Evolutionary conservation across 2,888 invertebrate species (phyloP), one percentile per base, ranked within the genome.

Genomic region (Dioctria linearis): DNA sequence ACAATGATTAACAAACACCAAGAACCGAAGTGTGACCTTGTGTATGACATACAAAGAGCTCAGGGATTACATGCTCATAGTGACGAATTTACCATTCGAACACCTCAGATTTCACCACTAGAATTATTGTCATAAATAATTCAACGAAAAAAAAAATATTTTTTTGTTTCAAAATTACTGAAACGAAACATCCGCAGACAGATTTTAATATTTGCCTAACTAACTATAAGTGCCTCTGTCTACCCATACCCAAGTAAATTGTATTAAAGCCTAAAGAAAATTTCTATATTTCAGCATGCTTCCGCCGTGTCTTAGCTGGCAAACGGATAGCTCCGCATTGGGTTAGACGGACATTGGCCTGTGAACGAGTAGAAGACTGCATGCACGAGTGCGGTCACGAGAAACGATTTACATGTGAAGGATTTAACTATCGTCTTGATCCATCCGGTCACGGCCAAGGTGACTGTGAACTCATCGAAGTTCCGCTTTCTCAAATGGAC

Each of bases 341-440:
- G 86, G 93, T 95, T 13, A 90, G 93, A 83, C 91, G 93, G 82
- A 92, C 93, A 42, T 89, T 94, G 37, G 90, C 92, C 4, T 95
- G 95, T 86, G 94, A 94, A 85, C 91, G 92, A 0, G 90, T 95
- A 0, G 94, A 95, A 84, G 94, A 95, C 85, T 96, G 95, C 86
- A 92, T 94, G 86, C 89, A 92, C 59, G 94, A 94, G 84, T 96
- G 96, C 84, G 93, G 93, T 2, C 91, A 91, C 5, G 95, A 95
- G 86, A 92, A 91, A 85, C 90, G 92, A 75, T 95, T 95, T 86
- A 91, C 91, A 83, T 96, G 96, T 86, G 95, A 95, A 88, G 95
- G 95, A 84, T 96, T 95, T 86, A 95, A 95, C 87, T 95, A 95
- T 89, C 92, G 94, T 92, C 93, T 94, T 85, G 94, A 94, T 87